Base-by-base conservation (phyloP, 1,140 invertebrate species). In the Littorina saxatilis region DNA sequence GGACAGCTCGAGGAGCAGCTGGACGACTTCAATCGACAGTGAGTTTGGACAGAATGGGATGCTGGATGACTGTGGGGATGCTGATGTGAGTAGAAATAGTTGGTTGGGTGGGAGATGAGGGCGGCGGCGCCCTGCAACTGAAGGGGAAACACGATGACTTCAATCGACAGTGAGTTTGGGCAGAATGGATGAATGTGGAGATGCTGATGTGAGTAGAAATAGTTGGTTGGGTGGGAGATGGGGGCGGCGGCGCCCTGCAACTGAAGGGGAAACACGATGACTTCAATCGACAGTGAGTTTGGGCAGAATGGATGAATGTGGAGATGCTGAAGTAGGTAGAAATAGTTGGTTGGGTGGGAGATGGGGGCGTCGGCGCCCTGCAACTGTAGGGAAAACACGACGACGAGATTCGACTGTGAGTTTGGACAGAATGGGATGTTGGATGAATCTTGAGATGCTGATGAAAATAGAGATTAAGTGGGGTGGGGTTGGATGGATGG, bases 241-340 rank as follows among this genome's bases (percentile, higher is more conserved):
- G 20, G 9, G 47, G 9, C 20, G 20, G 20, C 9, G 9, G 47
- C 9, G 20, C 20, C 20, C 20, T 50, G 9, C 87, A 84, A 61
- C 82, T 91, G 35, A 85, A 88, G 52, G 90, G 91, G 37, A 88
- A 92, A 77, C 83, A 90, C 63, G 88, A 90, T 27, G 89, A 91
- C 55, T 58, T 87, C 27, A 58, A 40, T 39, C 78, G 80, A 52
- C 83, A 83, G 82, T 85, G 63, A 84, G 82, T 85, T 47, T 47
- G 43, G n/a, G n/a, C n/a, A 0, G 7, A 23, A 4, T 58, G 5
- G 20, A 58, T 58, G 7, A 4, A 11, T 58, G 61, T 32, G 61
- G 7, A 2, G 0, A 32, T 63, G 27, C 5, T 27, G 27, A 27
- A n/a, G 55, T 20, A 27, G 23, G 55, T 61, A 27, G 23, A 27